Conservation (phyloP, 2,888 invertebrate species). For the Caenorhabditis japonica region DNA sequence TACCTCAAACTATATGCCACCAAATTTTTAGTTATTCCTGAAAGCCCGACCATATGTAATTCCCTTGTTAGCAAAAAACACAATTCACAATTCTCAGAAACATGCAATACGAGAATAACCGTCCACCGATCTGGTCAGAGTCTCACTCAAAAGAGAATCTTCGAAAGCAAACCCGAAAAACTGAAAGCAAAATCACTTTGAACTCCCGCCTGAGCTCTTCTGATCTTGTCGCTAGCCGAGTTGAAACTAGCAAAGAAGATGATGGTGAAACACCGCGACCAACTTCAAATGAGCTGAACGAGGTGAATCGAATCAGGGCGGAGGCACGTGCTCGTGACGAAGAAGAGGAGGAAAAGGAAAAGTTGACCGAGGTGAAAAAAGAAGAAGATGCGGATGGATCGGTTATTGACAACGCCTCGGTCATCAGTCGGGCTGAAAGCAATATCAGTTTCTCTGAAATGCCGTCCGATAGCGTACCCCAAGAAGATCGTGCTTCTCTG, state of each 20-base stretch:
- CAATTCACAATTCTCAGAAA: constrained; percentile 21
- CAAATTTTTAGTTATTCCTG: no score
- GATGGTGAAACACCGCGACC: constrained; percentile 32
- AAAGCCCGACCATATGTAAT: no score
- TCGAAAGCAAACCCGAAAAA: constrained; percentile 11
- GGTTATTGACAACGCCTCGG: constrained; percentile 21
- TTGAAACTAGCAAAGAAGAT: constrained; percentile 20
- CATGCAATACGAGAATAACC: constrained; percentile 46
- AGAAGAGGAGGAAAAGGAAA: constrained; percentile 19
- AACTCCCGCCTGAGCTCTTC: constrained; percentile 34
- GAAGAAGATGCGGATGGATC: constrained; percentile 18
- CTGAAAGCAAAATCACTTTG: constrained; percentile 39
- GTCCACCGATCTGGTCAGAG: constrained; percentile 37
- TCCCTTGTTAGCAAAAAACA: no score
- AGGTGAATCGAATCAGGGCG: constrained; percentile 28
- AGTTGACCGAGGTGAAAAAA: constrained; percentile 5
- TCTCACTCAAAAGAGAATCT: constrained; percentile 20
- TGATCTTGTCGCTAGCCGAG: constrained; percentile 20
- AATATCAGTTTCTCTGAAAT: constrained; percentile 33
- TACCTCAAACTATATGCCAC: no score
- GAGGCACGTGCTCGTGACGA: constrained; percentile 37
- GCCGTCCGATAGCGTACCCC: constrained; percentile 48
- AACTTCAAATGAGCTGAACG: constrained; percentile 33
- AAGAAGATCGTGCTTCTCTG: constrained; percentile 34
- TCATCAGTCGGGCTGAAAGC: constrained; percentile 18